phyloP scores from a whole-genome alignment of 2,113 vertebrate species.

The Mormyrus lacerda region DNA sequence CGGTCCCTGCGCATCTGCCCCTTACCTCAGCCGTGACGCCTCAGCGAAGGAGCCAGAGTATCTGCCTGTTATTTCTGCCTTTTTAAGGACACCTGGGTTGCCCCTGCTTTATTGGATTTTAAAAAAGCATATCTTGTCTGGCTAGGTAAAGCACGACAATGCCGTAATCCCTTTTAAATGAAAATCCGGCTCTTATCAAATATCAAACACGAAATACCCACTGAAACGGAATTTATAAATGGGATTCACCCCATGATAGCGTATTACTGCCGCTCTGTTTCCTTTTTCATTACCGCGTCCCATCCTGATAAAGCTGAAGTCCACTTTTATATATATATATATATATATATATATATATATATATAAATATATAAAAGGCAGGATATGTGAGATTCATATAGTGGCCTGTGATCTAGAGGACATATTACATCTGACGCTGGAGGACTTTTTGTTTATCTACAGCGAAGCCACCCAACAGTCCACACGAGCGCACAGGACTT shows the following conservation, averaged over 20 bases:
- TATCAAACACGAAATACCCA: neutral
- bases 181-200: constrained; percentile 9
- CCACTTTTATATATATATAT: no score
- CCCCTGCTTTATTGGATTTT: neutral
- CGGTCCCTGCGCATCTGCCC: neutral
- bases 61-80: neutral
- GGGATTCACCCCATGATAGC: neutral
- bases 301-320: neutral
- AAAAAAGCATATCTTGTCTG: neutral
- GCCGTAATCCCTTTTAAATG: constrained; percentile 5
- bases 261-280: neutral
- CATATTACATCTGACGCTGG: neutral
- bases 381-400: neutral
- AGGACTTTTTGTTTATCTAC: neutral
- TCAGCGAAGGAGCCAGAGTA: neutral
- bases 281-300: neutral
- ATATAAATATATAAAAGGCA: no score
- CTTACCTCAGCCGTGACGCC: neutral
- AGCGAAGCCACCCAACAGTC: neutral
- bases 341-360: neutral
- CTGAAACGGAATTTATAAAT: constrained; percentile 3
- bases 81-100: neutral
- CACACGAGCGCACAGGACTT: neutral
- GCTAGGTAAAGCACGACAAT: neutral
- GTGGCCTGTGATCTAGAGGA: neutral